A percentile compares a stretch with the other conserved stretches of the same genome.
Conservation (phyloP, 2,888 invertebrate genomes). For the Gastracanthus pulcherrimus region DNA sequence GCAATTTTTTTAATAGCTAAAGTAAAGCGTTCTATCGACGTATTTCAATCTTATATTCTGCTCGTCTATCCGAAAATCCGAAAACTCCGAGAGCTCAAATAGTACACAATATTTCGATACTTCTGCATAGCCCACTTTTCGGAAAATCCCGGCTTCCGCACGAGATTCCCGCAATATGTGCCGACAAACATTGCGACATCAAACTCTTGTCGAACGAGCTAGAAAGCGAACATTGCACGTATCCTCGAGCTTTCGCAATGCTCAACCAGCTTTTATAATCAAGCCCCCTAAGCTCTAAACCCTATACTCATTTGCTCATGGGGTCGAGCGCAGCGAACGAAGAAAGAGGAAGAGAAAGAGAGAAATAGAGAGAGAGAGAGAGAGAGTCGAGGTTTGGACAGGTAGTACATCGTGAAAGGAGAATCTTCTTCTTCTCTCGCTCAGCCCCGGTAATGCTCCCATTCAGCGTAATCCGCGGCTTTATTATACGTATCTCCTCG, state of each 20-base stretch:
- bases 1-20: no score
- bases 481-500: conserved; percentile 28
- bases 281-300: conserved; percentile 29
- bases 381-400: no score
- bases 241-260: background rate
- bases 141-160: background rate
- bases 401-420: conserved; percentile 18
- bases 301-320: conserved; percentile 30
- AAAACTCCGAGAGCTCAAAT: background rate
- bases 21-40: no score
- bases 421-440: background rate
- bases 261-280: conserved; percentile 26
- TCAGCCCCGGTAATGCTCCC: background rate
- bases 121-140: background rate
- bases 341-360: background rate
- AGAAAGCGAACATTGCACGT: background rate
- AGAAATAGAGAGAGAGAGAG: no score
- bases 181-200: background rate
- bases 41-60: background rate
- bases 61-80: background rate
- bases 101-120: background rate
- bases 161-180: background rate
- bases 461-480: conserved; percentile 23
- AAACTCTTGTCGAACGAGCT: background rate
- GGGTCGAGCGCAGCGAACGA: background rate